Evolutionary conservation across 2,888 invertebrate species (phyloP).

Genomic region (Netelia fuscicornis): DNA sequence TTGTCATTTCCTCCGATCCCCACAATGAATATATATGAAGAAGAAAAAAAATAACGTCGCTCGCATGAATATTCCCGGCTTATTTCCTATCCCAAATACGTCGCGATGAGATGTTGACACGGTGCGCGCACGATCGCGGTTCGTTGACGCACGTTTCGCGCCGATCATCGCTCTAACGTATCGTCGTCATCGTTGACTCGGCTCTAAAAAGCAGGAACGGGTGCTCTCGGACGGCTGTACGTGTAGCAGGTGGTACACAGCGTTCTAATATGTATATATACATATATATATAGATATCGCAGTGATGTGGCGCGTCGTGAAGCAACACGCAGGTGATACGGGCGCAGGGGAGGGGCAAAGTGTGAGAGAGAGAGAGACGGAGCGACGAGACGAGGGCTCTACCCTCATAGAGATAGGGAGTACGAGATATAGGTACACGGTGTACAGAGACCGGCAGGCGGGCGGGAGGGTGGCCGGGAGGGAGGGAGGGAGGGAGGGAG

Average conservation of each 20-base stretch:
- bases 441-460: slow-evolving; percentile 23
- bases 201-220: slow-evolving; percentile 24
- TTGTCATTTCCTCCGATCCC: slow-evolving; percentile 54
- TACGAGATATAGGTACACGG: slow-evolving; percentile 33
- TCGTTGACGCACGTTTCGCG: neutral
- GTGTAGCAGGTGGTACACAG: slow-evolving; percentile 76
- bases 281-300: slow-evolving; percentile 34
- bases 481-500: slow-evolving; percentile 1
- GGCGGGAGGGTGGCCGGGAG: neutral
- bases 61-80: slow-evolving; percentile 44
- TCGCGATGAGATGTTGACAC: neutral
- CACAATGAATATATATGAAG: neutral
- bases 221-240: slow-evolving; percentile 62
- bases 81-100: neutral
- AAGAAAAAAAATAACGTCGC: slow-evolving; percentile 1
- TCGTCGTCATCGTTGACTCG: neutral
- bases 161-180: too few species aligned
- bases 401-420: slow-evolving; percentile 61
- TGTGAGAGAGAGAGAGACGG: slow-evolving; percentile 33
- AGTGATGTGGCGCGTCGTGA: slow-evolving; percentile 56
- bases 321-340: slow-evolving; percentile 71
- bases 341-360: slow-evolving; percentile 44
- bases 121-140: neutral
- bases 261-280: slow-evolving; percentile 24
- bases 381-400: slow-evolving; percentile 56